phyloP scores from a whole-genome alignment of 1,140 invertebrate genomes.

The Hetaerina americana region DNA sequence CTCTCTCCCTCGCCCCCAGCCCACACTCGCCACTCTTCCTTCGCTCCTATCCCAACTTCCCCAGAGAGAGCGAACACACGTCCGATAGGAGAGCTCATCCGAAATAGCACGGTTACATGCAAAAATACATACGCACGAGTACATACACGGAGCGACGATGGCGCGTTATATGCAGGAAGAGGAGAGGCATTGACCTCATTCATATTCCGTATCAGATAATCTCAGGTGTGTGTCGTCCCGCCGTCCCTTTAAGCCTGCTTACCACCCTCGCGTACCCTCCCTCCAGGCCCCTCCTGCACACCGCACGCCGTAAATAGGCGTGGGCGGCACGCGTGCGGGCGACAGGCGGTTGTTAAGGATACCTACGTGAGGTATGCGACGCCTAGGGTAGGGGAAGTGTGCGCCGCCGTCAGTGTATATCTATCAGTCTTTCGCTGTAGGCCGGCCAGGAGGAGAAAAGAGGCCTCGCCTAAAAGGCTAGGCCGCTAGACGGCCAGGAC shows the following conservation, averaged over 20 bases:
- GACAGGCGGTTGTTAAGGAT: not conserved
- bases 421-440: too few species aligned
- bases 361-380: not conserved
- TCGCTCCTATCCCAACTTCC: not conserved
- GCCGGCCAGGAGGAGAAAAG: not conserved
- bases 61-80: too few species aligned
- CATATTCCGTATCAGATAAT: not conserved
- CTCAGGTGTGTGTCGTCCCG: too few species aligned
- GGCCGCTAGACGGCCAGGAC: too few species aligned
- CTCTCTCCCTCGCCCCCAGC: too few species aligned
- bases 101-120: not conserved
- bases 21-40: too few species aligned
- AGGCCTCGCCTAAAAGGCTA: not conserved
- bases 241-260: too few species aligned
- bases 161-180: not conserved
- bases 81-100: not conserved
- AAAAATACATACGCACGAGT: too few species aligned
- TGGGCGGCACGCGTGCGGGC: not conserved
- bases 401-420: too few species aligned
- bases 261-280: not conserved
- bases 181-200: not conserved
- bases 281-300: not conserved
- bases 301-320: not conserved
- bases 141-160: too few species aligned
- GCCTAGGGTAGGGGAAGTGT: not conserved